A percentile compares a stretch with the other conserved stretches of the same genome.
Evolutionary conservation across 2,113 vertebrate genomes (phyloP).

Genomic region (Brachypodius melanocephalos): DNA sequence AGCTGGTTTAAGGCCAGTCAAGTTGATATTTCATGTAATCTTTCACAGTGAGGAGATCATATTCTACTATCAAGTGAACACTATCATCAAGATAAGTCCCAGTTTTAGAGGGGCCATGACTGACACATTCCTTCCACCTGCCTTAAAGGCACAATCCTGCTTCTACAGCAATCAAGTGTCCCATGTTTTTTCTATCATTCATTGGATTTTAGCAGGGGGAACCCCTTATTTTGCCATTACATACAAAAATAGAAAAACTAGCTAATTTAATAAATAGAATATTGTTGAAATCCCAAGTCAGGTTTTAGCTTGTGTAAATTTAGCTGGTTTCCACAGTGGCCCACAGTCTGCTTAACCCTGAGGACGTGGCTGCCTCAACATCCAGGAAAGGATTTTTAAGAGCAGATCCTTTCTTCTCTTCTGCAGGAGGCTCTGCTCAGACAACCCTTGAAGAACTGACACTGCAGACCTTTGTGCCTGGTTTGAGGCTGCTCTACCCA

Average conservation of each 20-base stretch:
- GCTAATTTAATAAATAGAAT: neutral
- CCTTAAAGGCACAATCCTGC: constrained; percentile 12
- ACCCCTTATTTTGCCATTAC: neutral
- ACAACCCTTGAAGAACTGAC: neutral
- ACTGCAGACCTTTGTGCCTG: neutral
- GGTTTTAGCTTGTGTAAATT: neutral
- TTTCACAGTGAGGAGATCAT: constrained; percentile 68
- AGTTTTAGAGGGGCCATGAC: constrained; percentile 9
- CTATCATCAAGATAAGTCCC: constrained; percentile 58
- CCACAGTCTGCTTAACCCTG: neutral
- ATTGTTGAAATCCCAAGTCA: neutral
- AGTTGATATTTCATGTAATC: constrained; percentile 67
- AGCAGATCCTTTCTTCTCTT: neutral
- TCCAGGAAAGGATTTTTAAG: neutral
- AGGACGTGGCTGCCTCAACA: accelerated
- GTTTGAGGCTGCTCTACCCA: neutral
- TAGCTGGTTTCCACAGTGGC: neutral
- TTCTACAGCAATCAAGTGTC: neutral
- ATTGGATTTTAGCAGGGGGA: neutral
- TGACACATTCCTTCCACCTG: constrained; percentile 8
- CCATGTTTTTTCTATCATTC: neutral
- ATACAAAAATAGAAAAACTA: neutral
- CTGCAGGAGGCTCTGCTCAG: neutral
- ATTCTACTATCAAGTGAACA: constrained; percentile 55
- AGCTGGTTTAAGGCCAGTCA: constrained; percentile 59